phyloP scores from a whole-genome alignment of 2,888 invertebrate species.

The Leucoptera coffeella region DNA sequence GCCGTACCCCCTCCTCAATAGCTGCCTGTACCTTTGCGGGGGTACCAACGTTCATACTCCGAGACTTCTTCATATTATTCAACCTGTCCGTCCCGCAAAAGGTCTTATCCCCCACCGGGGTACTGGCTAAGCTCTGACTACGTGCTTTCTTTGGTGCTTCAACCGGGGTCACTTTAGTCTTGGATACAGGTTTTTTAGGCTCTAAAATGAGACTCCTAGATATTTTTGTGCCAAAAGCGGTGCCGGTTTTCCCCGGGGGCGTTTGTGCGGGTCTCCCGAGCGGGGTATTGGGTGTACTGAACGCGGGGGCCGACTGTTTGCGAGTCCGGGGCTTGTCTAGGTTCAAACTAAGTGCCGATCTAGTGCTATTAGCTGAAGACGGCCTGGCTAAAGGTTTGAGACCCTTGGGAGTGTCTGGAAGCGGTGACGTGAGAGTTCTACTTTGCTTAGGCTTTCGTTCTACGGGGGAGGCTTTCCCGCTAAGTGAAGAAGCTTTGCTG shows the following conservation, averaged over 20 bases:
- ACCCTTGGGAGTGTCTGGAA: background rate
- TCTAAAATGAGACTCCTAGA: too few relatives aligned
- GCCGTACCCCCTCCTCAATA: constrained; percentile 40
- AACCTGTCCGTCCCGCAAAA: constrained; percentile 14
- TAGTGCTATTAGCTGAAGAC: constrained; percentile 8
- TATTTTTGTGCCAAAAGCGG: constrained; percentile 14
- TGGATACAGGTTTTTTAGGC: background rate
- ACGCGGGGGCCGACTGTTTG: constrained; percentile 32
- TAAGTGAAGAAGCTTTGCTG: constrained; percentile 16
- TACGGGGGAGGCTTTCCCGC: constrained; percentile 19
- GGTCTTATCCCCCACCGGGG: constrained; percentile 21
- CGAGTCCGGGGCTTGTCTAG: constrained; percentile 15
- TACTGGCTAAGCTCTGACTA: constrained; percentile 36
- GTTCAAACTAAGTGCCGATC: constrained; percentile 23
- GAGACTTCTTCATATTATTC: constrained; percentile 21
- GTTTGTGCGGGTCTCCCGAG: constrained; percentile 19
- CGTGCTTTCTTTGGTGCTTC: constrained; percentile 16
- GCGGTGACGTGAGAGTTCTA: constrained; percentile 14
- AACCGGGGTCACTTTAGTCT: constrained; percentile 9
- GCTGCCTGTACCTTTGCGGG: constrained; percentile 38
- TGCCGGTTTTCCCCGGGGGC: constrained; percentile 25
- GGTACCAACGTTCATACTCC: constrained; percentile 28
- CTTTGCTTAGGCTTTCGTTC: constrained; percentile 16
- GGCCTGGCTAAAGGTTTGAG: constrained; percentile 13
- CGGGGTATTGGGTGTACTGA: constrained; percentile 26